Evolutionary conservation across 2,888 invertebrate species (phyloP).

Genomic region (Ormia ochracea): DNA sequence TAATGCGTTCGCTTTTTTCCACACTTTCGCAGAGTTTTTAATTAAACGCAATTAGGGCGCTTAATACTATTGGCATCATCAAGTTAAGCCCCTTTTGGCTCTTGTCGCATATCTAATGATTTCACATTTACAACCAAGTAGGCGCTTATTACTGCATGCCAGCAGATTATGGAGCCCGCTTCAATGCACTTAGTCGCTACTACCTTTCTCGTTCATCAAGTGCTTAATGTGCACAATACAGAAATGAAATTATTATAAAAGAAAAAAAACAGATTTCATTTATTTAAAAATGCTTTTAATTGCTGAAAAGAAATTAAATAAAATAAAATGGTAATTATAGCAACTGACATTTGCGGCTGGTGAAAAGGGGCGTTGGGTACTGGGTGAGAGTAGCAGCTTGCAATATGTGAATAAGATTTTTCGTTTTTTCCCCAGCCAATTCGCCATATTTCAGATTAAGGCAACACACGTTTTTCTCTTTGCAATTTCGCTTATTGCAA

Average conservation of each 20-base stretch:
- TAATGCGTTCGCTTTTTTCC: neutral
- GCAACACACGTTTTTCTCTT: too few species aligned
- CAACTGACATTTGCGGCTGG: slow-evolving; percentile 42
- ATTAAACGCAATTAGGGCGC: slow-evolving; percentile 66
- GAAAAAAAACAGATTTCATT: slow-evolving; percentile 9
- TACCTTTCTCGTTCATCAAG: neutral
- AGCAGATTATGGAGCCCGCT: neutral
- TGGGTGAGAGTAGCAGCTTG: slow-evolving; percentile 18
- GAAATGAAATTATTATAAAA: slow-evolving; percentile 32
- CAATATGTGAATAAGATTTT: too few species aligned
- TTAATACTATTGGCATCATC: slow-evolving; percentile 53
- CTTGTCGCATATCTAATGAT: slow-evolving; percentile 48
- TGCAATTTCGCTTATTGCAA: too few species aligned
- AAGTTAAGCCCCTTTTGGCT: slow-evolving; percentile 58
- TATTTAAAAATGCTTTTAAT: slow-evolving; percentile 50
- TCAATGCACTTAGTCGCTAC: neutral
- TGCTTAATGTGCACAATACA: neutral
- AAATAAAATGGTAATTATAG: slow-evolving; percentile 62
- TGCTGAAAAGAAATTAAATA: slow-evolving; percentile 32
- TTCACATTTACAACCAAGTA: slow-evolving; percentile 21
- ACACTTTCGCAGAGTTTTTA: slow-evolving; percentile 40
- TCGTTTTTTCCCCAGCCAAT: too few species aligned
- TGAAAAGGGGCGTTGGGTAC: neutral
- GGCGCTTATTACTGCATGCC: slow-evolving; percentile 37
- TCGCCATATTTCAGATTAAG: too few species aligned